Evolutionary conservation across 2,113 vertebrate genomes (phyloP), one percentile per base, ranked within the genome.

Genomic region (Psittacula cyanocephala): DNA sequence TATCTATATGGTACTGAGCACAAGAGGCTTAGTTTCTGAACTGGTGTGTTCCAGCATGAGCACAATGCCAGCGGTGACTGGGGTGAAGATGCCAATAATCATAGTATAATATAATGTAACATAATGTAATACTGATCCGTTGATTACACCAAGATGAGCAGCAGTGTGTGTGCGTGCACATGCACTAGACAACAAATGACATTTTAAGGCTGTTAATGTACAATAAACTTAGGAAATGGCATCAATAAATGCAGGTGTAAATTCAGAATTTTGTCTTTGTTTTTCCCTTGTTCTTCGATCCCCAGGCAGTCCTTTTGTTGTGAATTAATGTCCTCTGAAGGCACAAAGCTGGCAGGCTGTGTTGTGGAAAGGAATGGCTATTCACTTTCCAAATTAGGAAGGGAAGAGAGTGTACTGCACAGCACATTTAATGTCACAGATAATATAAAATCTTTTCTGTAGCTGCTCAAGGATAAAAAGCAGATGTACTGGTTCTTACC

Each of bases 21-120:
- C 23, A 35, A 37, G 0, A 2, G 69, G 57, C 65, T 68, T 53
- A 77, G 39, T 14, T 59, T 59, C n/a, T 53, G 55, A 19, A 4
- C 22, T 28, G 46, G 31, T 22, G 37, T 59, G 19, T 62, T 68
- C 39, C 81, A n/a, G 82, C 31, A 37, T 1, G 13, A 78, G 33
- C 3, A 0, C 46, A n/a, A 14, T 0, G 5, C 39, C 39, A 27
- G 33, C 0, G 3, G 18, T 28, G 67, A 16, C 43, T 25, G 25
- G 14, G 37, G 10, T 33, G 37, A 50, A 20, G 47, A 33, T 59
- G 41, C 25, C 55, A 83, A 16, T 44, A 16, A 67, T n/a, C 20
- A 14, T 0, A 17, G 23, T 17, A 31, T 1, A 8, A 22, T 16
- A 23, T 29, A 20, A 20, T 1, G 39, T 12, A 24, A 52, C 24